Evolutionary conservation across 2,888 invertebrate genomes (phyloP).

Genomic region (Tachina fera): DNA sequence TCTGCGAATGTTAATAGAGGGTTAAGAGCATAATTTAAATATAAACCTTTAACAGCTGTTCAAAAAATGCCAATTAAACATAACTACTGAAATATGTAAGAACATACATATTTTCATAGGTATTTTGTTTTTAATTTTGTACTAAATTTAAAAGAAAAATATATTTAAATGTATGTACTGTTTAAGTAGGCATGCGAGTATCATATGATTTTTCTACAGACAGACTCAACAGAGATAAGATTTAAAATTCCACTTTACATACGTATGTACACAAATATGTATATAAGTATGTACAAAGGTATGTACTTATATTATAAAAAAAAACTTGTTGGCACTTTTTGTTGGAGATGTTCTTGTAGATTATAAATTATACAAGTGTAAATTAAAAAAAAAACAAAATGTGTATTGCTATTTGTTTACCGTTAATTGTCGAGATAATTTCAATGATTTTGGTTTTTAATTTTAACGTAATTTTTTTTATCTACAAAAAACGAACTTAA

Average conservation of each 20-base stretch:
- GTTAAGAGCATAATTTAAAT: not conserved
- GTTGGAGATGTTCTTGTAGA: slow-evolving; percentile 47
- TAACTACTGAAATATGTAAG: not conserved
- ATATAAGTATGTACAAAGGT: not conserved
- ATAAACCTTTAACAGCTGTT: slow-evolving; percentile 1
- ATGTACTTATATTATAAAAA: slow-evolving; percentile 15
- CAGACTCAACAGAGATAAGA: slow-evolving; percentile 8
- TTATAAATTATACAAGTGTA: slow-evolving; percentile 18
- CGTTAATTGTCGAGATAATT: slow-evolving; percentile 23
- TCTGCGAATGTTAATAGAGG: not conserved
- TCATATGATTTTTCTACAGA: slow-evolving; percentile 16
- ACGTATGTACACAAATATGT: not conserved
- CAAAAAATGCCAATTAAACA: not conserved
- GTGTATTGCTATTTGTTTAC: slow-evolving; percentile 10
- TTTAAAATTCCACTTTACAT: slow-evolving; percentile 17
- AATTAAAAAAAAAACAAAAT: slow-evolving; percentile 10
- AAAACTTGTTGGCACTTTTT: slow-evolving; percentile 45
- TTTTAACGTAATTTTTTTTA: slow-evolving; percentile 8
- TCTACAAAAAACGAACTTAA: slow-evolving; percentile 8
- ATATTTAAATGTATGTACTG: too few species aligned
- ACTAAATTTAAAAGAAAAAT: too few species aligned
- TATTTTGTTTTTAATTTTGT: too few species aligned
- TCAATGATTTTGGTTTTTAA: slow-evolving; percentile 22
- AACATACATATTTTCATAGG: not conserved
- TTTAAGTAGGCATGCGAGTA: not conserved